Evolutionary conservation across 2,113 vertebrate genomes (phyloP).

Genomic region (Tangachromis dhanisi): DNA sequence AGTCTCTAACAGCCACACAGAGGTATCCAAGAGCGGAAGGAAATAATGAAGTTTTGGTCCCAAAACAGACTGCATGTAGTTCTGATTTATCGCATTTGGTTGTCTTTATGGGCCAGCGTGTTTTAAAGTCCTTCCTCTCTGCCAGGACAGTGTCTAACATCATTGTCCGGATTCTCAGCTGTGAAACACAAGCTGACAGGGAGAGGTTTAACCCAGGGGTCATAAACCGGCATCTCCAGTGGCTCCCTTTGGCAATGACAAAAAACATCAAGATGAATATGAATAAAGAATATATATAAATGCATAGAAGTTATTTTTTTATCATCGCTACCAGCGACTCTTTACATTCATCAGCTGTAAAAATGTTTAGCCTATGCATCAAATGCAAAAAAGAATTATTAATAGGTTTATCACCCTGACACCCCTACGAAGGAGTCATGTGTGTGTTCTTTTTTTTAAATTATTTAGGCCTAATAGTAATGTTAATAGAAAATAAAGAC

Average conservation of each 20-base stretch:
- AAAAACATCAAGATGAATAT: not conserved
- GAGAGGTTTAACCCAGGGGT: not conserved
- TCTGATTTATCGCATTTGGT: conserved; percentile 8
- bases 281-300: not conserved
- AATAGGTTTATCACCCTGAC: not conserved
- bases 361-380: not conserved
- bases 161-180: conserved; percentile 9
- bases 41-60: not conserved
- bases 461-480: not conserved
- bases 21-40: not conserved
- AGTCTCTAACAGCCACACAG: not conserved
- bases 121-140: not conserved
- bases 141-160: conserved; percentile 15
- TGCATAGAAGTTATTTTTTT: not conserved
- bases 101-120: conserved; percentile 6
- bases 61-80: not conserved
- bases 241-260: not conserved
- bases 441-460: not conserved
- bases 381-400: not conserved
- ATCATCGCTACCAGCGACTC: accelerated
- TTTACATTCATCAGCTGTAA: not conserved
- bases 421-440: not conserved
- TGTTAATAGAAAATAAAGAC: not conserved
- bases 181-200: conserved; percentile 24
- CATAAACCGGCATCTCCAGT: not conserved